Conservation (phyloP, 2,113 vertebrate genomes). For the Lepus americanus region DNA sequence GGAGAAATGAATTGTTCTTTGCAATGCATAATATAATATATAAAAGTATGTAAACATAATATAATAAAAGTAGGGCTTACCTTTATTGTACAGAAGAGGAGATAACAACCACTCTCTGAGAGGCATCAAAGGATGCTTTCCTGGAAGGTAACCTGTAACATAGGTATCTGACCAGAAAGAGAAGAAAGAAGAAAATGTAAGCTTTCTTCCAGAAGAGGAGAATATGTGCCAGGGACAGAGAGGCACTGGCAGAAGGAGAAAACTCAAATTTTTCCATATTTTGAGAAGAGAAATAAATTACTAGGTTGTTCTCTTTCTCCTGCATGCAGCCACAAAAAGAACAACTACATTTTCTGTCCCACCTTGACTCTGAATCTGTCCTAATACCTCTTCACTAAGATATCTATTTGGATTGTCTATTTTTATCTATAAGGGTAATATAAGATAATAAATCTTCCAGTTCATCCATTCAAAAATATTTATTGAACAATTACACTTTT, state of each 20-base stretch:
- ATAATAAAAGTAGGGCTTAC: background rate
- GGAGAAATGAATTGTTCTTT: background rate
- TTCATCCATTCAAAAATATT: constrained; percentile 15
- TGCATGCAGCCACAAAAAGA: background rate
- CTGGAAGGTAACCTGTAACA: background rate
- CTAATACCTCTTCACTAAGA: background rate
- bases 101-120: background rate
- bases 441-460: background rate
- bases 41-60: no score
- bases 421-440: background rate
- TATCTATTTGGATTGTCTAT: background rate
- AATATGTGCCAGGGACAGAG: background rate
- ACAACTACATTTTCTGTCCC: background rate
- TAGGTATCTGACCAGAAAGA: background rate
- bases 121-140: background rate
- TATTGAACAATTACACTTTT: background rate
- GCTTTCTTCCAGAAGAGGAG: background rate
- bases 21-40: background rate
- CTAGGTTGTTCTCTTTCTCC: background rate
- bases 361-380: constrained; percentile 20
- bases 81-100: background rate
- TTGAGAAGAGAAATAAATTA: background rate
- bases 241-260: background rate
- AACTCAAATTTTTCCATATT: background rate
- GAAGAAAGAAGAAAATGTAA: background rate